Conservation (phyloP, 2,888 invertebrate genomes). For the Drosophila demipolita region DNA sequence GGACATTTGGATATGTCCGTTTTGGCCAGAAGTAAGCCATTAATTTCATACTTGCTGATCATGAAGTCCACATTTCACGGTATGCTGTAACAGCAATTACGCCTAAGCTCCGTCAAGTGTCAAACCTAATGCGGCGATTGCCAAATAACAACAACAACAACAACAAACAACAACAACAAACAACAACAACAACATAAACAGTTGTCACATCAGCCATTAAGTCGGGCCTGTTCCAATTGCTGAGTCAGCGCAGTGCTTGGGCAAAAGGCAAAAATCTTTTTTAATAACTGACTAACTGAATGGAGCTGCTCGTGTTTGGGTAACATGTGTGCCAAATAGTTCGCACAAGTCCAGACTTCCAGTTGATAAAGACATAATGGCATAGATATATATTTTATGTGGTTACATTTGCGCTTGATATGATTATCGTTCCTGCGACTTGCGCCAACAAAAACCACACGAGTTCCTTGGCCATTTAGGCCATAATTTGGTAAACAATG, state of each 20-base stretch:
- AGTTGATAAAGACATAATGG: slow-evolving; percentile 81
- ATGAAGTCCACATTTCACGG: slow-evolving; percentile 63
- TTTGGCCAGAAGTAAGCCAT: slow-evolving; percentile 64
- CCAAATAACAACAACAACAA: slow-evolving; percentile 20
- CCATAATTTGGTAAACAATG: slow-evolving; percentile 64
- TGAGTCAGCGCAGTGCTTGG: slow-evolving; percentile 27
- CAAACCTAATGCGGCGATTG: slow-evolving; percentile 69
- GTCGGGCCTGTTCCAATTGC: slow-evolving; percentile 66
- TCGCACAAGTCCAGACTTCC: slow-evolving; percentile 53
- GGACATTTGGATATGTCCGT: slow-evolving; percentile 27
- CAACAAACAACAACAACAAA: slow-evolving; percentile 22
- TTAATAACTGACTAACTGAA: slow-evolving; percentile 78
- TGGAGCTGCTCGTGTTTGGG: slow-evolving; percentile 33
- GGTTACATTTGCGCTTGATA: slow-evolving; percentile 69
- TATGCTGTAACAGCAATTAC: slow-evolving; percentile 70
- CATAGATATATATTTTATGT: slow-evolving; percentile 74
- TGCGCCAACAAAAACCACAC: slow-evolving; percentile 32
- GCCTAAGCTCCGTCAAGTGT: slow-evolving; percentile 78
- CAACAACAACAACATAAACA: slow-evolving; percentile 45
- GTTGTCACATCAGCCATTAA: slow-evolving; percentile 72
- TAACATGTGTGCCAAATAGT: slow-evolving; percentile 78
- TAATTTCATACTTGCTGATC: slow-evolving; percentile 75
- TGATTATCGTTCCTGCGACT: slow-evolving; percentile 55
- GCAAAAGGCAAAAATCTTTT: slow-evolving; percentile 74
- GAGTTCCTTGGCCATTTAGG: slow-evolving; percentile 64